Percentiles rank a stretch among this genome's conserved stretches.
These are phyloP conservation scores for Cephus pulcher DNA, from an alignment of 2,888 invertebrate genomes.

Conservation along the genomic window DNA sequence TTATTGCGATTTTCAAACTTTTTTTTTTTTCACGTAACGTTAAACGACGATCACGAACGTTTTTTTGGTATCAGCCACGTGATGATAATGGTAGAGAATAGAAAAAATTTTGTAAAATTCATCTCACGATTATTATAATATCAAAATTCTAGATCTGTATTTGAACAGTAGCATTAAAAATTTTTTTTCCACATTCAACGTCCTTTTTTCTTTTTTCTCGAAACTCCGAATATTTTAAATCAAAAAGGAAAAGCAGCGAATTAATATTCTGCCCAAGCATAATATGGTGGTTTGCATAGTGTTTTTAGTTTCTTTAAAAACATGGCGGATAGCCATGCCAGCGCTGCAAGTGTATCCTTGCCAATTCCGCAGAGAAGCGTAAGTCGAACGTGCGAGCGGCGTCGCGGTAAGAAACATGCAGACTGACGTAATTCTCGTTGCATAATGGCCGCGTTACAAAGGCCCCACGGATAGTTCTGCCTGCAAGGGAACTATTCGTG, in stretches of 20 bases:
- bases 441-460: slow-evolving; percentile 35
- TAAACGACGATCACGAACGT: not conserved
- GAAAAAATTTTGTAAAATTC: not conserved
- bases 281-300: not conserved
- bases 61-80: not conserved
- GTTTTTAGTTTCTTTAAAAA: not conserved
- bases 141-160: not conserved
- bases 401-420: slow-evolving; percentile 3
- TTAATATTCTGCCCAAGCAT: not conserved
- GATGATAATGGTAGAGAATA: not conserved
- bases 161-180: too few relatives aligned
- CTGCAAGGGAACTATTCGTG: slow-evolving; percentile 40
- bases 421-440: slow-evolving; percentile 41
- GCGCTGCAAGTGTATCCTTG: not conserved
- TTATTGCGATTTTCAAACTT: not conserved
- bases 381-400: slow-evolving; percentile 1
- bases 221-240: not conserved
- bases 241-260: not conserved
- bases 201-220: not conserved
- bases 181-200: not conserved
- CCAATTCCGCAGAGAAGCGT: not conserved
- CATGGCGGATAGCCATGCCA: not conserved
- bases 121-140: not conserved
- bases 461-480: slow-evolving; percentile 17
- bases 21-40: not conserved